Evolutionary conservation across 2,797 vertebrate genomes (phyloP), one percentile per base, ranked within the genome.

Genomic region (Decapterus maruadsi): DNA sequence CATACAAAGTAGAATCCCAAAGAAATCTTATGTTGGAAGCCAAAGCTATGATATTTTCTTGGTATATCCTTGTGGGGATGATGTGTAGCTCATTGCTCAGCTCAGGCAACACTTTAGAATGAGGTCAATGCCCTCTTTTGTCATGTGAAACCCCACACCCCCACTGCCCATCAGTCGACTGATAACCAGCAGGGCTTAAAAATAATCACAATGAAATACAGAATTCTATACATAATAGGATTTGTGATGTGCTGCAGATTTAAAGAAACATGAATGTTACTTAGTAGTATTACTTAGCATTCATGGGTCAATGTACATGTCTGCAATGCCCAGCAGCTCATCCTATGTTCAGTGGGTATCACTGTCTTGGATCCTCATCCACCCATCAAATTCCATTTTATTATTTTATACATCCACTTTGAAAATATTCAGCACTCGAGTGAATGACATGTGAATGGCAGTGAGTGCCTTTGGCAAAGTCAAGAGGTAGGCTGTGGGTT

Each of bases 1-100:
- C 89, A 92, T 92, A 83, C 77, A 90, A 89, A 90, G 85, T 57
- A 59, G 72, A 89, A 87, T 77, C 75, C 82, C 64, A 84, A 79
- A 83, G 73, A 84, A 87, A 83, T 80, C 71, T 73, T 78, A 76
- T 84, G 74, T 87, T 72, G 84, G 84, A 70, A 83, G 72, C 72
- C 53, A 78, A 77, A 60, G 66, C 75, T 59, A 75, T 72, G 87
- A 77, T 51, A 13, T 42, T 79, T 78, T 76, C 71, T 77, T 73
- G 61, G 54, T 77, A 71, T 54, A 64, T 86, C 78, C 65, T 70
- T 67, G 31, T 68, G 50, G 22, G 16, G 29, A 17, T 72, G 68
- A 79, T 64, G 57, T 59, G 72, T 29, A 55, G 26, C 54, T 81
- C 20, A 19, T 76, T 67, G 61, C 64, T 72, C 57, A 78, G 59